Base-by-base conservation (phyloP, 2,797 vertebrate genomes). In the Falco biarmicus region DNA sequence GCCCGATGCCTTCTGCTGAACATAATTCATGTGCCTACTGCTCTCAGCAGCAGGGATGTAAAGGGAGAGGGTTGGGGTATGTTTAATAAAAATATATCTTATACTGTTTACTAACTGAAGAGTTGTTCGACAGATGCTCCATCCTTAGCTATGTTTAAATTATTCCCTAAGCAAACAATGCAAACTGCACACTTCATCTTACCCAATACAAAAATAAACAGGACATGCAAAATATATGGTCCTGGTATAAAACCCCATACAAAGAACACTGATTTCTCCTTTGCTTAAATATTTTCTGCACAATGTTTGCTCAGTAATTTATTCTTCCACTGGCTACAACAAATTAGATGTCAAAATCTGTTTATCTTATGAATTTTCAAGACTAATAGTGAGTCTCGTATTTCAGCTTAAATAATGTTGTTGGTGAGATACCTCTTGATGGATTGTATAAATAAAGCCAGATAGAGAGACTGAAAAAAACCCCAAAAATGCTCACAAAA, bases 281-380 rank as follows among this genome's bases (percentile, higher is more conserved):
- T 47, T 48, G 84, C 90, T 95, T 75, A 71, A 92, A 68, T 90
- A 77, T 80, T 94, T 92, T 75, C 86, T 87, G 57, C 26, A 5
- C 43, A 34, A 14, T 75, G 88, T 90, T 87, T 89, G 69, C 75
- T 84, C 0, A 0, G n/a, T 80, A 37, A 87, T 92, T 95, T 74
- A 87, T 89, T 83, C 73, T 83, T 77, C 69, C 51, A 14, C n/a
- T 37, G 79, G 31, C 43, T 93, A 69, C 87, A 84, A 92, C 92
- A 94, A 94, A 96, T 95, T 78, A 78, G 84, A 81, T 29, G 90
- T 87, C 95, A 92, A 65, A 91, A 84, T 28, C 57, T 94, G 92
- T 95, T 96, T 97, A 93, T 85, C 81, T 76, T 84, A 60, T 16
- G 59, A 69, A 88, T 94, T 96, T 96, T 89, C 76, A 92, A 89